Conservation (phyloP, 2,888 invertebrate species). For the Cantharis lateralis region DNA sequence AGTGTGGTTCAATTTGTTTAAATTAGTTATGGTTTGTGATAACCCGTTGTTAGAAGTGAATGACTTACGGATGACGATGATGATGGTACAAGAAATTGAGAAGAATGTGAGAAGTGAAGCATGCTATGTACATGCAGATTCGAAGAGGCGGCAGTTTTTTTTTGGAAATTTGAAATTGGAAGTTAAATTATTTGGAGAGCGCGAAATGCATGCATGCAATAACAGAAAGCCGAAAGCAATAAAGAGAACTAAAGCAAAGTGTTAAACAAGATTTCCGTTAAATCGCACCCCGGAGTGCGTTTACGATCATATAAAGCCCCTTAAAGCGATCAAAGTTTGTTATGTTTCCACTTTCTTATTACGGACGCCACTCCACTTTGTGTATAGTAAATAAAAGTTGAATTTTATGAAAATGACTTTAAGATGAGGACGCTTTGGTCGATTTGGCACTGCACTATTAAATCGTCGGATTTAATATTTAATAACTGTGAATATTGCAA, state of each 20-base stretch:
- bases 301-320: conserved; percentile 34
- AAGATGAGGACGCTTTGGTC: background rate
- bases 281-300: conserved; percentile 30
- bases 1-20: conserved; percentile 54
- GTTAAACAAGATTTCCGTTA: conserved; percentile 31
- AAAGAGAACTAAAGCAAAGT: conserved; percentile 31
- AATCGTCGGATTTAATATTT: background rate
- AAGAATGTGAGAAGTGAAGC: background rate
- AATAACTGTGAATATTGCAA: background rate
- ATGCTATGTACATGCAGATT: background rate
- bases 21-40: conserved; percentile 48
- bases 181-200: background rate
- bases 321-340: conserved; percentile 33
- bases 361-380: background rate
- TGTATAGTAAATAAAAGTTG: background rate
- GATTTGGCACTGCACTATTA: background rate
- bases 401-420: background rate
- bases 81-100: background rate
- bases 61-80: background rate
- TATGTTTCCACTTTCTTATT: conserved; percentile 26
- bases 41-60: conserved; percentile 22
- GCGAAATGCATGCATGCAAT: conserved; percentile 28
- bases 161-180: background rate
- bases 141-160: background rate
- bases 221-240: conserved; percentile 17